Percentiles rank a stretch among this genome's conserved stretches.
phyloP scores from a whole-genome alignment of 2,797 vertebrate species.

The Antennarius maculatus region DNA sequence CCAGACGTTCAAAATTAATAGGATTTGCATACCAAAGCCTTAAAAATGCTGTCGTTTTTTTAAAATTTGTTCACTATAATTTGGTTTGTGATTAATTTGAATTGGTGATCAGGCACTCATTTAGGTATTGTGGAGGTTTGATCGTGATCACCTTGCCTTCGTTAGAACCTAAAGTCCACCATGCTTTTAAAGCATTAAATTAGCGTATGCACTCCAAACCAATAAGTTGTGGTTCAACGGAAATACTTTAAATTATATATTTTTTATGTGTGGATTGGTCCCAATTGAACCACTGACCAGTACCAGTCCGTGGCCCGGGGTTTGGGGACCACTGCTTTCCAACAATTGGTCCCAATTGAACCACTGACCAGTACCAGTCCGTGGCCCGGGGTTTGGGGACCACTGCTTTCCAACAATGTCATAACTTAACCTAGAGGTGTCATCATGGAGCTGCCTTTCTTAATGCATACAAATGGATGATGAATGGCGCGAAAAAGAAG shows the following conservation, averaged over 20 bases:
- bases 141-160: background rate
- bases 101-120: constrained; percentile 6
- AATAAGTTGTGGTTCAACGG: background rate
- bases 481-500: background rate
- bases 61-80: constrained; percentile 4
- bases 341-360: background rate
- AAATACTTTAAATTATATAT: no score
- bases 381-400: no score
- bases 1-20: background rate
- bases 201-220: background rate
- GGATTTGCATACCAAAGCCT: background rate
- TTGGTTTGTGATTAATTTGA: background rate
- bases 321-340: background rate
- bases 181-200: background rate
- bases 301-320: no score
- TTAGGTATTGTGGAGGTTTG: constrained; percentile 7
- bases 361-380: no score
- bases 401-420: background rate
- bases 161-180: background rate
- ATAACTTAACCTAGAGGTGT: no score
- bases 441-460: background rate
- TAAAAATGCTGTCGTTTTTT: constrained; percentile 8
- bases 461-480: constrained; percentile 2
- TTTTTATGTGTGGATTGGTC: no score
- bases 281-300: no score